Base-by-base conservation (phyloP, 2,113 vertebrate species). In the Procapra przewalskii region DNA sequence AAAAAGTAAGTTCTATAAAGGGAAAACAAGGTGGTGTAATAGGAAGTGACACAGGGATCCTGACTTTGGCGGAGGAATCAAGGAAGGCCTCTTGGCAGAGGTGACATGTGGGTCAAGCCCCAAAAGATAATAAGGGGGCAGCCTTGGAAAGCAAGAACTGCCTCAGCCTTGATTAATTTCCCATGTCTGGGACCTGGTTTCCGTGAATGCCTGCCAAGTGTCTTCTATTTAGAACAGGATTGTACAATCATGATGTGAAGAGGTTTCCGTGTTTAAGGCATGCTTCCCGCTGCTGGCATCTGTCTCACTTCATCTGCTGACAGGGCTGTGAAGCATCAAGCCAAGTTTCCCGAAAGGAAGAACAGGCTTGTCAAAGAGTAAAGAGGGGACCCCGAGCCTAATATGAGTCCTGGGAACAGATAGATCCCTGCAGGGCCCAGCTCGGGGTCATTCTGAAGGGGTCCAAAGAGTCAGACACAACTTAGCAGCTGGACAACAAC, bases 271-370 rank as follows among this genome's bases (percentile, higher is more conserved):
- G 80, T 83, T 77, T 21, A n/a, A 29, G 7, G 52, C 52, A 3
- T 29, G 43, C 45, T 64, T 96, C 85, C 81, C 23, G 57, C 45
- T 11, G 48, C 82, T 17, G 50, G 82, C 84, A 82, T 83, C 43
- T 55, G 92, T 93, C 94, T 96, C 9, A 21, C 87, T 86, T 91
- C 71, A n/a, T 88, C 11, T 60, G 88, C 59, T n/a, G 59, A 97
- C 79, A 86, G 60, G 89, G 79, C 91, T 96, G 91, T 4, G 88
- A 62, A 94, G 64, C 91, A 29, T 84, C 71, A 31, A 86, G 88
- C 93, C 80, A 83, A 67, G 91, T 81, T 92, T 88, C 86, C 91
- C 0, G 1, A 91, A 40, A n/a, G 86, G 62, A 96, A 71, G 67
- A 55, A 29, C 60, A n/a, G 48, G 23, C 43, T 82, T 16, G 54